phyloP scores from a whole-genome alignment of 2,113 vertebrate genomes.

The Eubucco bourcierii region DNA sequence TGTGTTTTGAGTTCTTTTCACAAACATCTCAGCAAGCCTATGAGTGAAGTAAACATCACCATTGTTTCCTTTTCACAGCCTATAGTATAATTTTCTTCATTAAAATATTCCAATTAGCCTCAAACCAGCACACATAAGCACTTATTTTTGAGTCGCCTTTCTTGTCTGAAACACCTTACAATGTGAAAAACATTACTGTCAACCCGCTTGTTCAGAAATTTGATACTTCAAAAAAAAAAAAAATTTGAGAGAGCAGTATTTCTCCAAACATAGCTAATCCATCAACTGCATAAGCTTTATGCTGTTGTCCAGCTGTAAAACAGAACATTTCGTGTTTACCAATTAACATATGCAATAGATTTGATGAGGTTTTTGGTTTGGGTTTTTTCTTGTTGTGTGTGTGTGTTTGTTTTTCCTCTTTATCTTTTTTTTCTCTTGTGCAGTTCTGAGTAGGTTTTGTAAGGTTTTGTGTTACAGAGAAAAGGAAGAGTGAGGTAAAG shows the following conservation, averaged over 20 bases:
- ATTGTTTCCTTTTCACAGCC: too few species aligned
- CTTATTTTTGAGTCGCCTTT: too few species aligned
- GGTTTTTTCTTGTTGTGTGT: too few species aligned
- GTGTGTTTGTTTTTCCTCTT: too few species aligned
- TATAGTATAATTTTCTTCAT: too few species aligned
- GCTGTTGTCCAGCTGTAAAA: not conserved
- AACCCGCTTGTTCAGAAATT: not conserved
- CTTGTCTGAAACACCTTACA: not conserved
- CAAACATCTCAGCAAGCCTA: too few species aligned
- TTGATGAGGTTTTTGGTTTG: not conserved
- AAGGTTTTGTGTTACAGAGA: not conserved
- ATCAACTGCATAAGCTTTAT: not conserved
- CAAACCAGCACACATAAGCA: too few species aligned
- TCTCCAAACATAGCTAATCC: not conserved
- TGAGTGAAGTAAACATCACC: too few species aligned
- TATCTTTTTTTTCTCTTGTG: not conserved
- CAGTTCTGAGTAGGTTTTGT: not conserved
- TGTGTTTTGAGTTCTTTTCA: too few species aligned
- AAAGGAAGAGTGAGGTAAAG: not conserved
- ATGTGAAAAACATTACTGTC: not conserved
- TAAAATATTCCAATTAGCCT: too few species aligned
- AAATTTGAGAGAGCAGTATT: not conserved
- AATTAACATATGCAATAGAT: rapidly evolving
- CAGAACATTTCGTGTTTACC: not conserved
- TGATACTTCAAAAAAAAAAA: not conserved